Conservation (phyloP, 2,888 invertebrate species). For the Chromoteleia sp. region DNA sequence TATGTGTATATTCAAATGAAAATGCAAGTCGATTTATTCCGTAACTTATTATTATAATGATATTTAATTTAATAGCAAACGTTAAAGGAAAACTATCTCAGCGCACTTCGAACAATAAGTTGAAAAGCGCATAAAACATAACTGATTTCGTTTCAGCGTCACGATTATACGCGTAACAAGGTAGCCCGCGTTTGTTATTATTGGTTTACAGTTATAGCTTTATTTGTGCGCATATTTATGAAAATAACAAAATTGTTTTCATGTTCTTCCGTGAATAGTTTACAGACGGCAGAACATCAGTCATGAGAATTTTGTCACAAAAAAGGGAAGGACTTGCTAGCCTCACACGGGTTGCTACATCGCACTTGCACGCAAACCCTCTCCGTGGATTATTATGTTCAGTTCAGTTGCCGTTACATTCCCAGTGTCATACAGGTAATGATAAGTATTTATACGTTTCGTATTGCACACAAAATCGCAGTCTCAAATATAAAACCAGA, state of each 20-base stretch:
- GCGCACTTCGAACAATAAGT: neutral
- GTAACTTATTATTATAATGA: too few relatives aligned
- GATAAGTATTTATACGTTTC: constrained; percentile 69
- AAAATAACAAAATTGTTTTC: constrained; percentile 67
- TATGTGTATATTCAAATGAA: neutral
- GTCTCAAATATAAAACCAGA: constrained; percentile 40
- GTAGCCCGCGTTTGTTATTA: constrained; percentile 31
- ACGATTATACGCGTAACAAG: constrained; percentile 5
- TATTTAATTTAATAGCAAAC: too few relatives aligned
- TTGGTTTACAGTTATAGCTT: constrained; percentile 53
- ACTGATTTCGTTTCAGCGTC: neutral
- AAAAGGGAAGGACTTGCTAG: constrained; percentile 79
- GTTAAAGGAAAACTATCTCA: neutral
- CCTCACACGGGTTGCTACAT: constrained; percentile 80
- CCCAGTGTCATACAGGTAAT: constrained; percentile 75
- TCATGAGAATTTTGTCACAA: constrained; percentile 69
- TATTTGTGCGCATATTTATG: constrained; percentile 58
- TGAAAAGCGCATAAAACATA: constrained; percentile 4
- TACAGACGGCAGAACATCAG: constrained; percentile 63
- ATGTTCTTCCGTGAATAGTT: constrained; percentile 64
- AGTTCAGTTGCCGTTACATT: constrained; percentile 74
- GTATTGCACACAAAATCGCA: constrained; percentile 45
- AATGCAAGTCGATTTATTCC: too few relatives aligned
- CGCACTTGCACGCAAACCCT: constrained; percentile 78
- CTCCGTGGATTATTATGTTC: constrained; percentile 78